These are phyloP conservation scores for Turnix velox DNA, from an alignment of 2,113 vertebrate species.

Conservation along the genomic window DNA sequence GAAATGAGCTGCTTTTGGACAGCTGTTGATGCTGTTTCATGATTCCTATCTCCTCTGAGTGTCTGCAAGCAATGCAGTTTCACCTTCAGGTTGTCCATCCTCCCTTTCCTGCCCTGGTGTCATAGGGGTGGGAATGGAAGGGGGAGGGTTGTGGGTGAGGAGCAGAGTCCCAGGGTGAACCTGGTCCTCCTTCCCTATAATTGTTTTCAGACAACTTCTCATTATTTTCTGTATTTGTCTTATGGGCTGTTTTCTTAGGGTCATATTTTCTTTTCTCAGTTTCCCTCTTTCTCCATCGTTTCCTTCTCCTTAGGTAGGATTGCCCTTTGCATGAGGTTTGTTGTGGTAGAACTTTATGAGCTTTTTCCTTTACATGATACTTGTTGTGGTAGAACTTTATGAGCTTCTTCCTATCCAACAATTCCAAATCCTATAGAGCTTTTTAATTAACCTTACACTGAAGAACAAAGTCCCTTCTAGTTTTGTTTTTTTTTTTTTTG, in stretches of 20 bases:
- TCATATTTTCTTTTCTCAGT: accelerated
- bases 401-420: not conserved
- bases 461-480: not conserved
- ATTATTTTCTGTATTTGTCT: not conserved
- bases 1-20: not conserved
- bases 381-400: not conserved
- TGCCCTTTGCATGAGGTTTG: not conserved
- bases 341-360: not conserved
- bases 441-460: not conserved
- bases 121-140: not conserved
- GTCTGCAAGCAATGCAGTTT: not conserved
- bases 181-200: not conserved
- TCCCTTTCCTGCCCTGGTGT: not conserved
- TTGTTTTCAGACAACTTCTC: not conserved
- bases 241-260: not conserved
- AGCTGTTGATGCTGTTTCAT: not conserved
- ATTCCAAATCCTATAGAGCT: not conserved
- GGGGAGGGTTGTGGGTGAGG: not conserved
- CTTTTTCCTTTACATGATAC: not conserved
- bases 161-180: not conserved
- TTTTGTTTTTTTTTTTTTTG: not conserved
- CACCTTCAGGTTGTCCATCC: accelerated
- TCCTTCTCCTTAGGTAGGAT: not conserved
- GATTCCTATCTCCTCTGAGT: not conserved
- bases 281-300: not conserved